Base-by-base conservation (phyloP, 2,113 vertebrate species). In the Pseudopipra pipra region DNA sequence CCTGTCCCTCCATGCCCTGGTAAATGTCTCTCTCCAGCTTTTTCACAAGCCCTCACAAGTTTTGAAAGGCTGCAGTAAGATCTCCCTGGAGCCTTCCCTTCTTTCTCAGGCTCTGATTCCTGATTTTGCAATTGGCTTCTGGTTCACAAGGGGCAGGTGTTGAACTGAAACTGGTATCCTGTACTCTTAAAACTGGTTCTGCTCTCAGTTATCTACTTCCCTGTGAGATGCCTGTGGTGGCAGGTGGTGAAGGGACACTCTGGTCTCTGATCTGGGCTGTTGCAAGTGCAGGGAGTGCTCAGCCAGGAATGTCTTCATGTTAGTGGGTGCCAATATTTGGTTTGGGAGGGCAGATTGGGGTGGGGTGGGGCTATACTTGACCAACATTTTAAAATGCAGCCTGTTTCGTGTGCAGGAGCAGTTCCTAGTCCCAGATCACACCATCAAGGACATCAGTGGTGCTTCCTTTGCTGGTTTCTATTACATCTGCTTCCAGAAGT, bases 401-500 rank as follows among this genome's bases (percentile, higher is more conserved):
- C 35, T 91, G 30, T 35, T 95, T 74, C 81, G 4, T 62, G 8
- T 47, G 46, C 97, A 99, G 99, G 99, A 99, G 73, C 99, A 99
- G 98, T 99, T 99, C 95, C 97, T 99, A 52, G 99, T 99, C 68
- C 99, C 99, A 21, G 99, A 99, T 97, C 99, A 99, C 97, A 99
- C 99, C 12, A 99, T 99, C 98, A 99, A 99, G 98, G 99, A 99
- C 97, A 99, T 99, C 97, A 99, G 99, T 2, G 99, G 99, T 30
- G 99, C 99, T 97, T 99, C 99, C 96, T 99, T 99, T 91, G 99
- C 99, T 47, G 99, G 99, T 73, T 99, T 99, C 98, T 99, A 99
- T 97, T 99, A 99, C 98, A 99, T 99, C 98, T 99, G 99, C 97
- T 99, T 99, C 98, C 99, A 99, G 98, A 99, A 99, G 97, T 99